Base-by-base conservation (phyloP, 2,888 invertebrate species). In the Pheosia gnoma region DNA sequence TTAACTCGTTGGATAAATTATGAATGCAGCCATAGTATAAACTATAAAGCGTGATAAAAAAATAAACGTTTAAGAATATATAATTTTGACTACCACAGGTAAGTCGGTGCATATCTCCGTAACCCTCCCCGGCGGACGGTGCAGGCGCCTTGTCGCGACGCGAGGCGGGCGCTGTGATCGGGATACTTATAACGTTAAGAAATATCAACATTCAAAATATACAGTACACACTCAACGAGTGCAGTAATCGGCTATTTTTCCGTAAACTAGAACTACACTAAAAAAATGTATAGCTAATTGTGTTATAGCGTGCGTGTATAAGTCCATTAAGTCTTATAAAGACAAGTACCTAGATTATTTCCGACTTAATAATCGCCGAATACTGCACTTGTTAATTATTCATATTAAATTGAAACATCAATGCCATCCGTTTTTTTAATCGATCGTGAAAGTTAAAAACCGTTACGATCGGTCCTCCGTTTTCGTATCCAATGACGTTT, bases 401-500 rank as follows among this genome's bases (percentile, higher is more conserved):
- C 36, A 5, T 52, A 9, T 4, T 52, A 52, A 36, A 52, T 52
- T 4, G n/a, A 49, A 52, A 6, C 36, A 36, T 0, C 7, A 36
- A 36, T 36, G 36, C 52, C 8, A 36, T 52, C 52, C 8, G 9
- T 11, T 52, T 51, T 51, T 25, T 25, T 25, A 8, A 51, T 13
- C 25, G 52, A 9, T 52, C 51, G 25, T 51, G 51, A 51, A 13
- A 25, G 51, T 53, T 53, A 36, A 6, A 36, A 52, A 25, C 52
- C 25, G 37, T 53, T 5, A 38, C 53, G 37, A 10, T 37, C 10
- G 52, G 9, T 53, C 37, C 45, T n/a, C 37, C 52, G 49, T 53
- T 59, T 54, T 58, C 55, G 64, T 62, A 65, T 63, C 63, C 66
- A 62, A 67, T 66, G 75, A 67, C 71, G 71, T 69, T 64, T 49